These are phyloP conservation scores for Propsilocerus akamusi DNA, from an alignment of 1,140 invertebrate species.

Conservation along the genomic window DNA sequence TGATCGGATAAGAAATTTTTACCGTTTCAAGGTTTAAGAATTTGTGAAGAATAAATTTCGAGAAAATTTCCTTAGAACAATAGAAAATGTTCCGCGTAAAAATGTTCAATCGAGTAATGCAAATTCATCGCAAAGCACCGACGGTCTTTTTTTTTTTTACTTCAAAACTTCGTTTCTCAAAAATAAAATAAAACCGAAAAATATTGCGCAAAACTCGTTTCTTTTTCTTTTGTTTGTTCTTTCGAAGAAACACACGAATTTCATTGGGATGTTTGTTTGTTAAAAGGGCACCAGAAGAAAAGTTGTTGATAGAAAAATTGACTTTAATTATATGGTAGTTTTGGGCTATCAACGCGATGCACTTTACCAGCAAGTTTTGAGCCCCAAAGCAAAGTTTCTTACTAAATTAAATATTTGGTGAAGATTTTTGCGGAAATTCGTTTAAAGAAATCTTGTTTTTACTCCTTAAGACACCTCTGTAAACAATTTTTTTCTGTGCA, in stretches of 20 bases:
- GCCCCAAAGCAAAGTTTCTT: no score
- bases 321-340: constrained; percentile 4
- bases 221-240: no score
- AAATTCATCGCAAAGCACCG: constrained; percentile 1
- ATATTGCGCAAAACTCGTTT: no score
- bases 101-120: background rate
- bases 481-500: no score
- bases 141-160: background rate
- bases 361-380: no score
- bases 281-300: background rate
- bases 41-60: no score
- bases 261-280: background rate
- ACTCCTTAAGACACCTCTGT: no score
- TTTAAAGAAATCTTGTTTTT: no score
- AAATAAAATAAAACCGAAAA: background rate
- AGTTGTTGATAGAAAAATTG: constrained; percentile 4
- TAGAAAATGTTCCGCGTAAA: background rate
- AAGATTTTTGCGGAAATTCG: no score
- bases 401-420: no score
- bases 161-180: background rate
- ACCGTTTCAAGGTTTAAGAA: background rate
- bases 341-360: background rate
- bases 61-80: background rate
- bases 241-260: no score
- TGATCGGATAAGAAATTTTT: background rate